Evolutionary conservation across 2,113 vertebrate species (phyloP), one percentile per base, ranked within the genome.

Genomic region (Hipposideros armiger): DNA sequence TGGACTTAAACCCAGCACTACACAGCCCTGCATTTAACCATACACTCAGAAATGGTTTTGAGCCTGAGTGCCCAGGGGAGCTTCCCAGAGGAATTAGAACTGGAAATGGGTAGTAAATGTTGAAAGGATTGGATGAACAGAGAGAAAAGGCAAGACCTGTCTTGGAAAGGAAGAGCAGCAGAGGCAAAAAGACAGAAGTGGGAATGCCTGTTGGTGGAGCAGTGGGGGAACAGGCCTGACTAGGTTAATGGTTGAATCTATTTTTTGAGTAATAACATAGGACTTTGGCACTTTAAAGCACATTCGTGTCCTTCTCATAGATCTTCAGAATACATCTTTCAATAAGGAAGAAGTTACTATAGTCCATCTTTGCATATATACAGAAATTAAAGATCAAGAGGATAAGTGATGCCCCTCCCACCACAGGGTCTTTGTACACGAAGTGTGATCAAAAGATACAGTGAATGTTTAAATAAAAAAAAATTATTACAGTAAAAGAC

Each of bases 321-420:
- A 20, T 54, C 26, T n/a, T 94, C 42, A 8, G 56, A 92, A 70
- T 32, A 40, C 60, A n/a, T 40, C 7, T 74, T 80, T 90, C 30
- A 81, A 28, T 47, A 50, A 58, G 20, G 32, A 24, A 66, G 9
- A 88, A 17, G 3, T 15, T 54, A 28, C 83, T 87, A 52, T 45
- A 87, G 67, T 30, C 10, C 14, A 81, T 92, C 28, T 77, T 52
- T 60, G 64, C 24, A 56, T 17, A 36, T 19, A 50, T 19, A 36
- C 13, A 91, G 67, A 92, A 70, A 64, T 52, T 92, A 90, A 94
- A 93, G 28, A 60, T 77, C 50, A 81, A 47, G 32, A 24, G 13
- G 17, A 4, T 17, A 50, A 60, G 19, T 16, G 15, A 45, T 32
- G 4, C 11, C 58, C 36, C 36, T 80, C 24, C n/a, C 32, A 19